Conservation (phyloP, 2,797 vertebrate genomes). For the Pseudopleuronectes americanus region DNA sequence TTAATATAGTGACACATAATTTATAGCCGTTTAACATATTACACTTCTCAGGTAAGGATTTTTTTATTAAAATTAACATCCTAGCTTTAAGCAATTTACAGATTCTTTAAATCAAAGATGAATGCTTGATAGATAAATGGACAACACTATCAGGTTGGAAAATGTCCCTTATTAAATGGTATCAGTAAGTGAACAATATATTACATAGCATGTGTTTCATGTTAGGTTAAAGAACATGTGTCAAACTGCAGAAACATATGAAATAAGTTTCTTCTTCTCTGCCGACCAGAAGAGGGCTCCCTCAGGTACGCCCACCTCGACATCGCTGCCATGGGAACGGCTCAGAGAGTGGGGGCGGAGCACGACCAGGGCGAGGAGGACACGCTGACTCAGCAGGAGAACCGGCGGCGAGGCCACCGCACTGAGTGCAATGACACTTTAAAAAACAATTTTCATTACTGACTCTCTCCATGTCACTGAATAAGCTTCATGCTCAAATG, state of each 20-base stretch:
- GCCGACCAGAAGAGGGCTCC: slow-evolving; percentile 79
- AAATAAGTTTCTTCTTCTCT: slow-evolving; percentile 1
- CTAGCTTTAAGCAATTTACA: neutral
- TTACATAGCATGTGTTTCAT: neutral
- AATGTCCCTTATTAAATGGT: neutral
- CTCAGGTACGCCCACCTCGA: slow-evolving; percentile 89
- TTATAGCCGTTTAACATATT: neutral
- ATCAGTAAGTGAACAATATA: neutral
- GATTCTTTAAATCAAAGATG: neutral
- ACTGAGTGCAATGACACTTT: slow-evolving; percentile 64
- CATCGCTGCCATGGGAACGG: slow-evolving; percentile 86
- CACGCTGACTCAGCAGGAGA: slow-evolving; percentile 85
- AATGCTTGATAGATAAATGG: neutral
- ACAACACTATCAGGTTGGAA: neutral
- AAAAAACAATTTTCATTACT: slow-evolving; percentile 1
- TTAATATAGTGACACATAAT: slow-evolving; percentile 19
- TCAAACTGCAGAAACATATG: neutral
- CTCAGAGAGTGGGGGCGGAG: slow-evolving; percentile 87
- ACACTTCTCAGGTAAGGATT: neutral
- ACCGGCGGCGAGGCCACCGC: slow-evolving; percentile 77
- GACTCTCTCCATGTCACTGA: slow-evolving; percentile 19
- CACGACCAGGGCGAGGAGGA: slow-evolving; percentile 86
- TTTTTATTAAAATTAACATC: neutral
- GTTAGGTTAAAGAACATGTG: neutral
- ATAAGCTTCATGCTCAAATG: slow-evolving; percentile 33